Evolutionary conservation across 1,140 invertebrate genomes (phyloP).

Genomic region (Goniozus legneri): DNA sequence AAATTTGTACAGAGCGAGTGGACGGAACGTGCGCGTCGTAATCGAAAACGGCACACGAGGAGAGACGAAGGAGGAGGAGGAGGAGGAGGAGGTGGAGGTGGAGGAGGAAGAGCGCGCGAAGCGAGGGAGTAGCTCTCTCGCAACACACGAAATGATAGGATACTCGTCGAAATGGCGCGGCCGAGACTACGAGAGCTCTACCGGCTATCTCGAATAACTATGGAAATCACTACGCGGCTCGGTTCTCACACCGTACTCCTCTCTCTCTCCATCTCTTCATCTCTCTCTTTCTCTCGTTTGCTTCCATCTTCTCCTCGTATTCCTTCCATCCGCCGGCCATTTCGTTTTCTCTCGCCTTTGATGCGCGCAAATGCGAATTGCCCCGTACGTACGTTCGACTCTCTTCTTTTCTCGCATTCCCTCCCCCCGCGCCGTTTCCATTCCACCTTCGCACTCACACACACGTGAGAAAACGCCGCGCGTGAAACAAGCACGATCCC

Average conservation of each 20-base stretch:
- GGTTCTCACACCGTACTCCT: conserved; percentile 41
- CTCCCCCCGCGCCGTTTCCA: conserved; percentile 4
- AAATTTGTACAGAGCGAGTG: no score
- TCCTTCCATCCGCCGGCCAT: conserved; percentile 20
- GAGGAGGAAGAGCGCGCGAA: no score
- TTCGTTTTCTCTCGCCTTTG: conserved; percentile 22
- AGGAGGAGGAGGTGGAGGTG: no score
- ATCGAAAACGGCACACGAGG: no score
- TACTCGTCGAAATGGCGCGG: conserved; percentile 19
- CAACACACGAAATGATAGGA: conserved; percentile 35
- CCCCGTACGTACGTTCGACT: conserved; percentile 3
- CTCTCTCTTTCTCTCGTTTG: no score
- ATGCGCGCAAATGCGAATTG: conserved; percentile 9
- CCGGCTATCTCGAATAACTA: conserved; percentile 41
- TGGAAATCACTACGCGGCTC: conserved; percentile 38
- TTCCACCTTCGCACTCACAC: conserved; percentile 5
- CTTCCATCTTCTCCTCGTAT: conserved; percentile 14
- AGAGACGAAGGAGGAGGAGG: no score
- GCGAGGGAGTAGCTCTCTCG: no score
- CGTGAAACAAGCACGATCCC: no score
- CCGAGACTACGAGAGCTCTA: conserved; percentile 20
- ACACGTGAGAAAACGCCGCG: conserved; percentile 23
- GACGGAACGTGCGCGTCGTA: no score
- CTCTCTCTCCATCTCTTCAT: no score
- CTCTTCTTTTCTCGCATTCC: conserved; percentile 5